Evolutionary conservation across 2,888 invertebrate species (phyloP), one percentile per base, ranked within the genome.

Genomic region (Campaea margaritaria): DNA sequence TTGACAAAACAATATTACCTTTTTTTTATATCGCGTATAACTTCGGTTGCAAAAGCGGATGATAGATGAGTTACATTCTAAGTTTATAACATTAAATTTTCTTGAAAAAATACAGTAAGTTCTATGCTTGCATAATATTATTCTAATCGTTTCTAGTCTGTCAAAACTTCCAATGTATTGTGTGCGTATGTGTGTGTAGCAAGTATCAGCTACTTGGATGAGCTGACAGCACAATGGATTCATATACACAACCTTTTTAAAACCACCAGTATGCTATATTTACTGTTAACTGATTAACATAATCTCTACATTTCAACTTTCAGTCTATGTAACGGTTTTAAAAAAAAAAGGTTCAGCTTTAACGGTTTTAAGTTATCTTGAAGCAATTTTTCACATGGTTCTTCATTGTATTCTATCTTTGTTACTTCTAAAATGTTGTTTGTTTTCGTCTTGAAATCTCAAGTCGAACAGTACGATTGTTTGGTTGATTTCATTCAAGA

Each of bases 231-330:
- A 68, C 68, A 69, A 69, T 70, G 51, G 58, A 56, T 50, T 47
- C 49, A 61, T 53, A 54, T 44, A 21, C 5, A 21, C 5, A 62
- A 58, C 64, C 60, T 59, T 70, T 68, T 60, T 44, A 47, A 63
- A 64, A 62, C 57, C 55, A 62, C 57, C 55, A 56, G 58, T 62
- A 44, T 61, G 39, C 21, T 61, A 31, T 28, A 47, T 62, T 45
- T 64, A 68, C 67, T 52, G 66, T 67, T 67, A 65, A 42, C 60
- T 59, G 36, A 67, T 67, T 67, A 64, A 41, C 68, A 65, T 67
- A 64, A n/a, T 36, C 12, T 44, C 42, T 47, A 45, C 43, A 49
- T 49, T 51, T 49, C 41, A 51, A 54, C 58, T 65, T 58, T 61
- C 56, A 64, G 58, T 50, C 55, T 61, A 39, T 58, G 46, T 57